Percentiles rank a stretch among this genome's conserved stretches.
These are phyloP conservation scores for Cheilosia grossa DNA, from an alignment of 2,888 invertebrate genomes.

Conservation along the genomic window DNA sequence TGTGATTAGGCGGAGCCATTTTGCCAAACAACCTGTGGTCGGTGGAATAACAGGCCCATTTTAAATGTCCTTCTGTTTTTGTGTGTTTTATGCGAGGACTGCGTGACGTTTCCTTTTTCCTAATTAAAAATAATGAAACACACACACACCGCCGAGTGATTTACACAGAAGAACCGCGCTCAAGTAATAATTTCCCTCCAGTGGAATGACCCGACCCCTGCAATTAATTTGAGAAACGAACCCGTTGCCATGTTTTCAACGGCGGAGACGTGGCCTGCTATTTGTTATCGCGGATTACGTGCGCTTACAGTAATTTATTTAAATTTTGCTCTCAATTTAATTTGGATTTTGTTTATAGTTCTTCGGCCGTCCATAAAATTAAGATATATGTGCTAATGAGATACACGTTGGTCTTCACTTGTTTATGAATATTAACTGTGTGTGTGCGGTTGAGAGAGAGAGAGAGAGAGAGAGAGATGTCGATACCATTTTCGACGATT, in stretches of 20 bases:
- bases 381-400: constrained; percentile 67
- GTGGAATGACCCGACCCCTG: constrained; percentile 61
- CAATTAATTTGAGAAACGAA: constrained; percentile 45
- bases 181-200: constrained; percentile 43
- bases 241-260: constrained; percentile 37
- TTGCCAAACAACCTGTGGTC: constrained; percentile 19
- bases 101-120: constrained; percentile 42
- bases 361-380: constrained; percentile 62
- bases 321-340: constrained; percentile 72
- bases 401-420: constrained; percentile 43
- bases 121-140: constrained; percentile 58
- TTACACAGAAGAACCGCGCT: constrained; percentile 17
- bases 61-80: constrained; percentile 1
- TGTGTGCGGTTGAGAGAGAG: background rate
- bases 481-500: background rate
- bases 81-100: constrained; percentile 11
- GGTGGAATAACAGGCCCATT: too few relatives aligned
- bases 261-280: constrained; percentile 30
- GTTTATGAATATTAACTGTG: constrained; percentile 61
- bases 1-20: constrained; percentile 14
- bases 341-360: constrained; percentile 49
- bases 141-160: constrained; percentile 30
- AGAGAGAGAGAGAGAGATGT: background rate
- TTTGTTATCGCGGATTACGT: constrained; percentile 70
- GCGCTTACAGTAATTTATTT: constrained; percentile 66